Conservation (phyloP, 1,140 invertebrate species). For the Hycleus cichorii region DNA sequence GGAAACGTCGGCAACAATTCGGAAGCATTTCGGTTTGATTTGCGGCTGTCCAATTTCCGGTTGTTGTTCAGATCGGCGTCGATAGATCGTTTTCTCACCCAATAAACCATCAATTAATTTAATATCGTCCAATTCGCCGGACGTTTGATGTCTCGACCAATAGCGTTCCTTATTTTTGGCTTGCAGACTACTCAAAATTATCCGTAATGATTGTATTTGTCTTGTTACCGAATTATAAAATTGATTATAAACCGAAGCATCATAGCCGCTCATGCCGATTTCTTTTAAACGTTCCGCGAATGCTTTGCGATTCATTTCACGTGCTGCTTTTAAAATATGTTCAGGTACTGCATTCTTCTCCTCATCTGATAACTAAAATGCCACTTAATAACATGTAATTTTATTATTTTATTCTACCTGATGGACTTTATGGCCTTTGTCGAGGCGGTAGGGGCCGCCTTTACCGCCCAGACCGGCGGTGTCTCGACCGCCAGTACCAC, state of each 20-base stretch:
- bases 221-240: slow-evolving; percentile 70
- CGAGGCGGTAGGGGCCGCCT: slow-evolving; percentile 84
- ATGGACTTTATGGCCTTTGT: slow-evolving; percentile 87
- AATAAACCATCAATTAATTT: slow-evolving; percentile 93
- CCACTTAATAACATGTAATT: slow-evolving; percentile 47
- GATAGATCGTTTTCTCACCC: slow-evolving; percentile 88
- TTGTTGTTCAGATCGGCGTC: slow-evolving; percentile 69
- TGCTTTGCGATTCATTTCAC: slow-evolving; percentile 86
- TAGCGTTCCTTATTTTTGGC: slow-evolving; percentile 90
- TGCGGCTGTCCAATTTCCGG: slow-evolving; percentile 79
- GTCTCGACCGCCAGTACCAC: slow-evolving; percentile 84
- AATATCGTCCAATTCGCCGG: slow-evolving; percentile 90
- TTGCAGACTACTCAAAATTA: slow-evolving; percentile 66
- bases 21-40: slow-evolving; percentile 82
- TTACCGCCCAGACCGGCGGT: slow-evolving; percentile 92
- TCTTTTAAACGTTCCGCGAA: slow-evolving; percentile 84
- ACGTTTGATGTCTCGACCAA: slow-evolving; percentile 87
- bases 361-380: slow-evolving; percentile 63
- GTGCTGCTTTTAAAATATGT: slow-evolving; percentile 77
- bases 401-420: slow-evolving; percentile 31
- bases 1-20: slow-evolving; percentile 85
- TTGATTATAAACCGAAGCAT: slow-evolving; percentile 79
- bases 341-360: slow-evolving; percentile 89
- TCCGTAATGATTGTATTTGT: slow-evolving; percentile 61
- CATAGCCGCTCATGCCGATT: slow-evolving; percentile 92